phyloP scores from a whole-genome alignment of 2,888 invertebrate species.

The Diarsia rubi region DNA sequence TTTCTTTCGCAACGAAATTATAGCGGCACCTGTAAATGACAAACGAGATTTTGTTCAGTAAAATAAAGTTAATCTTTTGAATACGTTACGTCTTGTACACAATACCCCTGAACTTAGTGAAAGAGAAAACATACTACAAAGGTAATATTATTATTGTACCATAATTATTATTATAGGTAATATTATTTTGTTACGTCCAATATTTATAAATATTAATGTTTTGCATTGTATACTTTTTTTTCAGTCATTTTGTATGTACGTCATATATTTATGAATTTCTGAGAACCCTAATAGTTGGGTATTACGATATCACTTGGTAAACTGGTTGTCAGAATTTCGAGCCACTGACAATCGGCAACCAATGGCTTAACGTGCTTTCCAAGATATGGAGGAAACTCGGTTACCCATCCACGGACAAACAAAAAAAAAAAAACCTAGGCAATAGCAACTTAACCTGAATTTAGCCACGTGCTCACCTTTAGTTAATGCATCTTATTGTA shows the following conservation, averaged over 20 bases:
- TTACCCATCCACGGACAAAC: neutral
- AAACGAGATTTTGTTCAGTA: slow-evolving; percentile 36
- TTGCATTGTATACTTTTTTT: too few species aligned
- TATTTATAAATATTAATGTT: too few species aligned
- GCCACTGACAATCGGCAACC: neutral
- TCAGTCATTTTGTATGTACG: too few species aligned
- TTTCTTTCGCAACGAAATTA: slow-evolving; percentile 46
- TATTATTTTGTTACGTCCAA: too few species aligned
- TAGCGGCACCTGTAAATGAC: slow-evolving; percentile 49
- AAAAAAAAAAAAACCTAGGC: too few species aligned
- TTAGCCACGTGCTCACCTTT: neutral
- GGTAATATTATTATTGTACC: neutral
- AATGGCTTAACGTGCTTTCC: neutral
- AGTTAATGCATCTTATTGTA: neutral
- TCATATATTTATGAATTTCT: too few species aligned
- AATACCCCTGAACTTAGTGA: neutral
- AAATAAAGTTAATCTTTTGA: slow-evolving; percentile 39
- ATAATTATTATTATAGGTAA: too few species aligned
- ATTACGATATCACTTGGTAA: too few species aligned
- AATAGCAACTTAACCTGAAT: neutral
- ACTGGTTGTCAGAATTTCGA: neutral
- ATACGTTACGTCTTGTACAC: neutral
- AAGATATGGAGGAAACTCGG: neutral
- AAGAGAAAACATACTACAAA: neutral
- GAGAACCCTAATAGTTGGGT: too few species aligned